phyloP scores from a whole-genome alignment of 2,888 invertebrate genomes.

The Caenorhabditis sulstoni region DNA sequence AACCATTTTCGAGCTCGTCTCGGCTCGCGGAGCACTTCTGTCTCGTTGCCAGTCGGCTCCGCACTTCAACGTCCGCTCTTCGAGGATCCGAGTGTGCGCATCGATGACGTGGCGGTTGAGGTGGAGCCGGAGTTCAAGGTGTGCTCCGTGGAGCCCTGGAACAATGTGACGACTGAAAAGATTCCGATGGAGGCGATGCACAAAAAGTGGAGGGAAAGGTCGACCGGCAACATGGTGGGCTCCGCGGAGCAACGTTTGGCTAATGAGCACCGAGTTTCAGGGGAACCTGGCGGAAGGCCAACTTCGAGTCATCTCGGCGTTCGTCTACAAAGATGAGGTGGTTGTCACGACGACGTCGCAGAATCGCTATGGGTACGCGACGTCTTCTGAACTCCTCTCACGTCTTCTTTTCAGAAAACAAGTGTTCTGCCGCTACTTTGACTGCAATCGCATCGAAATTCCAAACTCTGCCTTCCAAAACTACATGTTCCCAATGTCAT shows the following conservation, averaged over 20 bases:
- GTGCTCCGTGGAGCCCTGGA: slow-evolving; percentile 13
- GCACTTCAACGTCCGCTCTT: too few species aligned
- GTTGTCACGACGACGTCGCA: slow-evolving; percentile 16
- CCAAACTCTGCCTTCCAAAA: slow-evolving; percentile 14
- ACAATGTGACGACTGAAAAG: background rate
- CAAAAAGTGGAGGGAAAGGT: background rate
- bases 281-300: background rate
- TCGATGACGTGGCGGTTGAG: background rate
- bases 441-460: slow-evolving; percentile 31
- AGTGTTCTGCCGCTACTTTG: slow-evolving; percentile 28
- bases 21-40: too few species aligned
- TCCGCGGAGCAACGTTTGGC: background rate
- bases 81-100: background rate
- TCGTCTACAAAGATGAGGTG: slow-evolving; percentile 7
- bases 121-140: background rate
- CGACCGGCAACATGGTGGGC: background rate
- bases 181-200: background rate
- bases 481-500: slow-evolving; percentile 30
- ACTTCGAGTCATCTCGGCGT: slow-evolving; percentile 9
- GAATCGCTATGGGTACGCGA: background rate
- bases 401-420: background rate
- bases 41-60: background rate
- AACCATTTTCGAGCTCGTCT: too few species aligned
- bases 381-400: background rate
- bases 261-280: slow-evolving; percentile 3